A percentile compares a stretch with the other conserved stretches of the same genome.
Conservation (phyloP, 1,140 invertebrate species). For the Yoshiicerus persimilis region DNA sequence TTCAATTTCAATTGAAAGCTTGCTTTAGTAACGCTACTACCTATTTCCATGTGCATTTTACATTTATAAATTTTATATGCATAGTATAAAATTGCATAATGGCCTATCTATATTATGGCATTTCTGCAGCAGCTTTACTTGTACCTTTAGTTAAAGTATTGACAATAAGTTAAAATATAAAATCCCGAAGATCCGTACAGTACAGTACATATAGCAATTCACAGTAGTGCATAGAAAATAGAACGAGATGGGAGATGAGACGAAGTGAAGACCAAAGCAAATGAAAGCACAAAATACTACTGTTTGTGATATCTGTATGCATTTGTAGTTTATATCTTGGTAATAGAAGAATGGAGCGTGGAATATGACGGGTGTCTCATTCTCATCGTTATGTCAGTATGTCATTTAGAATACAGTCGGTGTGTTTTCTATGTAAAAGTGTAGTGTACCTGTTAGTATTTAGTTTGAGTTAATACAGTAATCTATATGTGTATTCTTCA, state of each 20-base stretch:
- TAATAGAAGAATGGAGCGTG: background rate
- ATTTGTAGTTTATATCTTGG: background rate
- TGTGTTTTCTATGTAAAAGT: background rate
- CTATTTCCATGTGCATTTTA: background rate
- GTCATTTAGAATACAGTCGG: background rate
- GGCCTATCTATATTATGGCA: no score
- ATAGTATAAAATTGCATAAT: background rate
- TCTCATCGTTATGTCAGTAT: background rate
- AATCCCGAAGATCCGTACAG: no score
- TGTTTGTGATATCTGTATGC: background rate
- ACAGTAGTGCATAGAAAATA: no score
- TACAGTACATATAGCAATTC: no score
- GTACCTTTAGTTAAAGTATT: no score
- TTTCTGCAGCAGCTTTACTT: no score
- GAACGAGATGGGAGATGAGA: no score
- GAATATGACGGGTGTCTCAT: background rate
- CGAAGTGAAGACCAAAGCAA: no score
- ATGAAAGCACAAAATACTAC: no score
- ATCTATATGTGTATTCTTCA: background rate
- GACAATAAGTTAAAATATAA: no score
- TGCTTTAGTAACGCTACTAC: background rate
- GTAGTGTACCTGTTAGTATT: background rate
- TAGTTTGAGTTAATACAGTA: background rate
- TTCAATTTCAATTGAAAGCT: background rate
- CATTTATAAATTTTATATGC: background rate